Base-by-base conservation (phyloP, 1,140 invertebrate species). In the Thrips palmi region DNA sequence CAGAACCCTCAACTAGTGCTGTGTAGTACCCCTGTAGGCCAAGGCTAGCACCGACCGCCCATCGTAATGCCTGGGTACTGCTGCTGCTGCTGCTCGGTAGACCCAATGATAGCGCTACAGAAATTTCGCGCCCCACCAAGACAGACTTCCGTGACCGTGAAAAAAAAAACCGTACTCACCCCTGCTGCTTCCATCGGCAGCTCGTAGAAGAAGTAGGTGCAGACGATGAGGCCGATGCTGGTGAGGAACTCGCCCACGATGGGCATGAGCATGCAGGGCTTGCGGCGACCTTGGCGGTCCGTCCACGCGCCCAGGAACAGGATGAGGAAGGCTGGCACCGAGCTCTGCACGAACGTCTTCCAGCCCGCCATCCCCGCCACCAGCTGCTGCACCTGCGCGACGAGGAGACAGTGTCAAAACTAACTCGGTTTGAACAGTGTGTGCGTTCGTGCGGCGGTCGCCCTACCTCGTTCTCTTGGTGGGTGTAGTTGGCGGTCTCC, bases 181-280 rank as follows among this genome's bases (percentile, higher is more conserved):
- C 75, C 77, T 3, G 74, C 72, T 0, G 68, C 72, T 57, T 83
- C 77, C 62, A 84, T 77, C 0, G 78, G 77, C 39, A 52, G 43
- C 29, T 49, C 44, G 36, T 49, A 39, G 51, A 76, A 75, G 49
- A 76, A 83, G 47, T 76, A 81, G 2, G 81, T 78, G 52, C 79
- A 80, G 0, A 83, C 49, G 39, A 88, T 71, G 1, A 86, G 64
- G 6, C 78, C 77, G 2, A 84, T 59, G 33, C 73, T 72, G 3
- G 77, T 76, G 10, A 85, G 49, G 41, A 85, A 70, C 47, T 85
- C 78, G 0, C 83, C 83, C 30, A 85, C 56, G 37, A 85, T 77
- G 0, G 84, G 79, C 19, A 88, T 52, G 1, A 88, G 57, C 63
- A 91, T 81, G 47, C 82, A 85, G 4, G 83, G 71, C 52, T 88